These are phyloP conservation scores for Thryonomys swinderianus DNA, from an alignment of 2,113 vertebrate species.

Conservation along the genomic window DNA sequence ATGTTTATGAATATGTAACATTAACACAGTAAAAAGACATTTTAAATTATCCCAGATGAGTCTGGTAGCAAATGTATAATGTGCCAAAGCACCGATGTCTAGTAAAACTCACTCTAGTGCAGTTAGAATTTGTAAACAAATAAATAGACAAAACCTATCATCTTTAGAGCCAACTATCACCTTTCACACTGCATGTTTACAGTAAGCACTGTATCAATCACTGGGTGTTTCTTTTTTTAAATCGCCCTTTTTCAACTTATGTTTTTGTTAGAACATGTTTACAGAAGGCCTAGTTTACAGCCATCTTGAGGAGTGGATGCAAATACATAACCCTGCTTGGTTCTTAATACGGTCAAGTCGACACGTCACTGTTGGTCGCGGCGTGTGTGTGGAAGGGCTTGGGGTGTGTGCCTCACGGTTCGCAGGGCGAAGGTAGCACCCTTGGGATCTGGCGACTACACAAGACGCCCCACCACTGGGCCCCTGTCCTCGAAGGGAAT, in stretches of 20 bases:
- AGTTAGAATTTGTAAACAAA: background rate
- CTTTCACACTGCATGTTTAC: background rate
- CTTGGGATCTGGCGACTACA: background rate
- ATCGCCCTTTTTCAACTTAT: background rate
- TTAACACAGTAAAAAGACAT: background rate
- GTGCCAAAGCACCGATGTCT: background rate
- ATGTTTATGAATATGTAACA: background rate
- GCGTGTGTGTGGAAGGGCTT: background rate
- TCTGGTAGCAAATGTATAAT: background rate
- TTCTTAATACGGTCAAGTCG: background rate
- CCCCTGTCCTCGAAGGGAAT: background rate
- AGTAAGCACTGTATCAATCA: background rate
- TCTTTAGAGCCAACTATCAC: background rate
- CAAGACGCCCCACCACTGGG: background rate
- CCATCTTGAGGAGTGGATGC: background rate
- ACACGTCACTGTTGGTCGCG: accelerated
- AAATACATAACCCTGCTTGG: background rate
- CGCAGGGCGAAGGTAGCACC: background rate
- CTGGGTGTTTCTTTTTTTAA: background rate
- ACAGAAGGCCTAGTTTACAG: background rate
- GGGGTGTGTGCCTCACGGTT: background rate
- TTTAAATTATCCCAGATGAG: background rate
- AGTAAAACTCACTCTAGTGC: background rate
- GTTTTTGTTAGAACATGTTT: background rate
- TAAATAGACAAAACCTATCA: background rate